A percentile compares a stretch with the other conserved stretches of the same genome.
Conservation (phyloP, 2,797 vertebrate genomes). For the Malacoctenus gilli region DNA sequence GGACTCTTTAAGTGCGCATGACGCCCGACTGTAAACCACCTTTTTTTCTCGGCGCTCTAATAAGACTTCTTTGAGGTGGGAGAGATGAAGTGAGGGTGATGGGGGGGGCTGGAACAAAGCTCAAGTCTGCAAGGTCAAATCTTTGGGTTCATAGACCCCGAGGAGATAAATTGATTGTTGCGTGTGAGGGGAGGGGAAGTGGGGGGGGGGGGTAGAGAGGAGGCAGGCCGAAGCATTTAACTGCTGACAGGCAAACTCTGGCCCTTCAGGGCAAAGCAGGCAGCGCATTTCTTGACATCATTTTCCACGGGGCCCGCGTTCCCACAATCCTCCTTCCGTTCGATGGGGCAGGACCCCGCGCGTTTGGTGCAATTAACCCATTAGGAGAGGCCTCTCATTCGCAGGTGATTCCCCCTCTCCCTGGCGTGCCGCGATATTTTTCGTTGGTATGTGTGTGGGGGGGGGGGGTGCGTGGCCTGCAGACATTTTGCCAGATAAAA, state of each 20-base stretch:
- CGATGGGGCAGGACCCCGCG: slow-evolving; percentile 77
- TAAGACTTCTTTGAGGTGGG: slow-evolving; percentile 70
- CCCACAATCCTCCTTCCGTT: slow-evolving; percentile 74
- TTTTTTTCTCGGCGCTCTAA: slow-evolving; percentile 51
- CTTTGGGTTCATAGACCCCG: slow-evolving; percentile 74
- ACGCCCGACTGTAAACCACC: slow-evolving; percentile 25
- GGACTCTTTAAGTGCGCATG: no score
- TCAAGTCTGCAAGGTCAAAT: slow-evolving; percentile 74
- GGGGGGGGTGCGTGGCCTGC: slow-evolving; percentile 58
- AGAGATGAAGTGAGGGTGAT: no score
- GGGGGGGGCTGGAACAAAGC: slow-evolving; percentile 64
- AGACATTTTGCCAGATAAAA: slow-evolving; percentile 56
- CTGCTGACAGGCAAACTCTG: slow-evolving; percentile 80
- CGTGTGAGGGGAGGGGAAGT: slow-evolving; percentile 70
- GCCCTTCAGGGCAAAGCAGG: slow-evolving; percentile 75
- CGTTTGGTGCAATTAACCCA: slow-evolving; percentile 78
- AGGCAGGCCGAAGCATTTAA: slow-evolving; percentile 68
- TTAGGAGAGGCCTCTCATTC: slow-evolving; percentile 74
- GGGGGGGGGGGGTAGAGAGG: no score
- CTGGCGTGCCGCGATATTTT: slow-evolving; percentile 61
- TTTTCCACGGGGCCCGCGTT: slow-evolving; percentile 75
- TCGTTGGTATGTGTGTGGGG: no score
- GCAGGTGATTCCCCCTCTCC: slow-evolving; percentile 70
- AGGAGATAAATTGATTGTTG: slow-evolving; percentile 82
- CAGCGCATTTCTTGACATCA: slow-evolving; percentile 74